phyloP scores from a whole-genome alignment of 2,113 vertebrate genomes.

The Apeltes quadracus region DNA sequence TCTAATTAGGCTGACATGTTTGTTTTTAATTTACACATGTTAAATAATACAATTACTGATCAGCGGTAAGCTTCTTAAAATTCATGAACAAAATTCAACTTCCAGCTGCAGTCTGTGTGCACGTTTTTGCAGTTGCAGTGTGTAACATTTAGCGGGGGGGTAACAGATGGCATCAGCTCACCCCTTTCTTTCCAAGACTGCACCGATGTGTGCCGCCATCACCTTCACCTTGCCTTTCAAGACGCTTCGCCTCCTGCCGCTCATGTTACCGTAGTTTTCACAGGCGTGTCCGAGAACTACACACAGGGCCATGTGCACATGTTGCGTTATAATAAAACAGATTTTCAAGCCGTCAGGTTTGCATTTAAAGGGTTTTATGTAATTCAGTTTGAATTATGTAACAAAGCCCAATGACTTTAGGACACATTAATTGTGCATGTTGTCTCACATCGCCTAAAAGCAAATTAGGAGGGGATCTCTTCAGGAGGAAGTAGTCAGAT shows the following conservation, averaged over 20 bases:
- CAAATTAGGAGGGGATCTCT: not conserved
- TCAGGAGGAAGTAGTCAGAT: not conserved
- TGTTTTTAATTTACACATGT: not conserved
- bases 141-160: not conserved
- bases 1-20: not conserved
- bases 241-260: not conserved
- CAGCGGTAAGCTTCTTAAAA: not conserved
- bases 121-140: not conserved
- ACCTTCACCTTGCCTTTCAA: not conserved
- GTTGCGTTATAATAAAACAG: too few species aligned
- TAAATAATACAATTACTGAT: constrained; percentile 4
- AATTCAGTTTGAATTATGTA: not conserved
- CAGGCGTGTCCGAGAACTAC: not conserved
- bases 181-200: not conserved
- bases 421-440: too few species aligned
- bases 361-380: not conserved
- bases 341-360: not conserved
- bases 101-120: not conserved
- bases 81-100: not conserved
- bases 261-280: not conserved
- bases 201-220: not conserved
- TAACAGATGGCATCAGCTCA: not conserved
- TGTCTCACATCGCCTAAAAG: too few species aligned
- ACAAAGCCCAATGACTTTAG: not conserved
- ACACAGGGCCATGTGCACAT: not conserved